Evolutionary conservation across 2,888 invertebrate genomes (phyloP).

Genomic region (Incurvaria masculella): DNA sequence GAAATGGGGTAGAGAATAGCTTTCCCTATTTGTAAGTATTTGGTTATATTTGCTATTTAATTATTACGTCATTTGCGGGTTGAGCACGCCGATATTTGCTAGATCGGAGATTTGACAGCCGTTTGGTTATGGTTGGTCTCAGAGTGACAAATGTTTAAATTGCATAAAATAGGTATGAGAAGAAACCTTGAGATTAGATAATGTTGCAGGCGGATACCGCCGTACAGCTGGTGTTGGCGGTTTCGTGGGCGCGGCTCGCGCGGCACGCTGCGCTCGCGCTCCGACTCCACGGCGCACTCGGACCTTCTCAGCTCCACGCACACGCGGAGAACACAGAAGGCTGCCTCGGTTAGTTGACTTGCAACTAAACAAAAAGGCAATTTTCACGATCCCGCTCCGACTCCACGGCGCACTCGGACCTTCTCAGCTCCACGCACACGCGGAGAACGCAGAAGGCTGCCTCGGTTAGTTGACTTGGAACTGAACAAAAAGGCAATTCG

Average conservation of each 20-base stretch:
- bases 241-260: slow-evolving; percentile 30
- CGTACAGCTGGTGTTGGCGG: slow-evolving; percentile 64
- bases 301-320: slow-evolving; percentile 53
- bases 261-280: slow-evolving; percentile 42
- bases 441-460: slow-evolving; percentile 43
- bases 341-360: slow-evolving; percentile 39
- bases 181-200: background rate
- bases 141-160: too few relatives aligned
- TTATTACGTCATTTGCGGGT: too few relatives aligned
- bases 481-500: too few relatives aligned
- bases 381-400: slow-evolving; percentile 48
- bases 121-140: too few relatives aligned
- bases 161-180: too few relatives aligned
- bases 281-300: slow-evolving; percentile 51
- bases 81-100: too few relatives aligned
- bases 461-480: slow-evolving; percentile 34
- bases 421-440: slow-evolving; percentile 50
- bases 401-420: slow-evolving; percentile 51
- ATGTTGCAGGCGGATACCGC: slow-evolving; percentile 57
- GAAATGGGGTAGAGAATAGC: too few relatives aligned
- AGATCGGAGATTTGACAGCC: too few relatives aligned
- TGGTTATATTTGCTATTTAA: too few relatives aligned
- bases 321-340: slow-evolving; percentile 38
- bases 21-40: too few relatives aligned
- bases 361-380: too few relatives aligned